Evolutionary conservation across 1,140 invertebrate genomes (phyloP), one percentile per base, ranked within the genome.

Genomic region (Trachelipus rathkii): DNA sequence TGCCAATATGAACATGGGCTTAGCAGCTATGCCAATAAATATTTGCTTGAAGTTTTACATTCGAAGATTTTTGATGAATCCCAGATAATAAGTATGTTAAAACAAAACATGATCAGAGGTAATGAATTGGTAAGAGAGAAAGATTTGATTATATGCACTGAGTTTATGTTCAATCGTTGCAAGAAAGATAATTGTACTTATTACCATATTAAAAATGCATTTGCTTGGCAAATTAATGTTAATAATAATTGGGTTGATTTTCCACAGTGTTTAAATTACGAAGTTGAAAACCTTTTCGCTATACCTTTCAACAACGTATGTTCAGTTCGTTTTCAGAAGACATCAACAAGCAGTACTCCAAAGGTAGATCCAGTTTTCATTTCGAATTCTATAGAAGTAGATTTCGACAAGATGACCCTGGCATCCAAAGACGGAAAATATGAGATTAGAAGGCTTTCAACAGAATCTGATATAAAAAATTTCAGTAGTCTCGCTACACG

Each of bases 1-100:
- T 81, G 79, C 71, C 15, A 44, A 6, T 74, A 44, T 68, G 77
- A 75, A 23, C 79, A 81, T 44, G 13, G n/a, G 6, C 72, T 78
- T 44, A 23, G 50, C 33, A 74, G 77, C n/a, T 0, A 19, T 4
- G 74, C 78, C n/a, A 81, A 81, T 50, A 60, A 4, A 10, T 11
- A 3, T n/a, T 67, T 81, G 21, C 11, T 70, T 10, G 69, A 19
- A 10, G 67, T 19, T 60, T 73, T 19, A 44, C 21, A 24, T 9
- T 44, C 15, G 67, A 73, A 21, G 45, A 46, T 46, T n/a, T 69
- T 60, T 33, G 75, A 44, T 33, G 69, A 72, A 10, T 44, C 19
- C 19, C n/a, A 45, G 8, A 13, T 53, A 21, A 46, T 9, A n/a
- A n/a, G 44, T 66, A 71, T 75, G 21, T 44, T 71, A 9, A 77